Evolutionary conservation across 2,113 vertebrate genomes (phyloP).

Genomic region (Apodemus sylvaticus): DNA sequence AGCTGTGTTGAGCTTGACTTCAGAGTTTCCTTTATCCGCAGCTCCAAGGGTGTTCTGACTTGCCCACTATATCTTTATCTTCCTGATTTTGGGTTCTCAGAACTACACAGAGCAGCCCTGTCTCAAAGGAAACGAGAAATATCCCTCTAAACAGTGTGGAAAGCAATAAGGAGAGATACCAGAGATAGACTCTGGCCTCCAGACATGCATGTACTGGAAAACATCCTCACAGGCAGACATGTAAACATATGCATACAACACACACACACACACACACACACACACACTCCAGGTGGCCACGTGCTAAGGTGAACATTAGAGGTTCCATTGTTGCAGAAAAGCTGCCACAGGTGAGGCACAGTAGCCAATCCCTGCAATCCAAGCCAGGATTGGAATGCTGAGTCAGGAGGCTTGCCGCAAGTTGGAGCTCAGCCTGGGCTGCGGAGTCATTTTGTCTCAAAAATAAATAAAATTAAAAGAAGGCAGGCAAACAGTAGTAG

Average conservation of each 20-base stretch:
- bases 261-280: neutral
- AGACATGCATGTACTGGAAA: neutral
- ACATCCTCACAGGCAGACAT: neutral
- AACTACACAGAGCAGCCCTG: neutral
- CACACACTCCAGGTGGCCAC: neutral
- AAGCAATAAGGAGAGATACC: neutral
- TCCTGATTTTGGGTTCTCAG: neutral
- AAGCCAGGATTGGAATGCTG: neutral
- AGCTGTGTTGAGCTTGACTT: neutral
- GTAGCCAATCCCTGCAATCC: neutral
- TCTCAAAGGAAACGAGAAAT: neutral
- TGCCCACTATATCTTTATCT: neutral
- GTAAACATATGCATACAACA: neutral
- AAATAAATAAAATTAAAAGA: neutral
- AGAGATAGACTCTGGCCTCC: neutral
- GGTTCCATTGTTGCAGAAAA: neutral
- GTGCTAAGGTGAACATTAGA: neutral
- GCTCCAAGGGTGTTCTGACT: neutral
- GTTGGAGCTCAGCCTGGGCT: neutral
- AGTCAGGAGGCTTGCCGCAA: neutral
- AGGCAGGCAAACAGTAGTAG: neutral
- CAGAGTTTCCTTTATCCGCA: neutral
- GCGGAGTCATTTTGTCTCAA: neutral
- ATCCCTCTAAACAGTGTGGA: no score
- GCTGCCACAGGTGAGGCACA: neutral